A percentile compares a stretch with the other conserved stretches of the same genome.
phyloP scores from a whole-genome alignment of 1,140 invertebrate genomes.

The Brachionus rubens region DNA sequence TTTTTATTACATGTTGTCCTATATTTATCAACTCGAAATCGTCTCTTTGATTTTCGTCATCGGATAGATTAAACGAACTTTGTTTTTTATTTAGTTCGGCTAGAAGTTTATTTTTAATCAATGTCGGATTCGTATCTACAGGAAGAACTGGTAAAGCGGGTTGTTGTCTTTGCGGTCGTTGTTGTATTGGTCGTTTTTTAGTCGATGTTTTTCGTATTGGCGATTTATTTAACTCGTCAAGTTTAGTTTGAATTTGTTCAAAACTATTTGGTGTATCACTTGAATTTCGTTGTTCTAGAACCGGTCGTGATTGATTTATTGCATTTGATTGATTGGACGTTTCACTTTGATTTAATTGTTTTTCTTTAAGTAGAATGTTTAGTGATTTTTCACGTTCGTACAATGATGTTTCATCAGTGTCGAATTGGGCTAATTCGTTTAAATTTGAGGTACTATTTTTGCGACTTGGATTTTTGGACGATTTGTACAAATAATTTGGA shows the following conservation, averaged over 20 bases:
- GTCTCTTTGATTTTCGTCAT: slow-evolving; percentile 38
- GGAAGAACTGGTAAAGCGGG: not conserved
- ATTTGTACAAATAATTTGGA: not conserved
- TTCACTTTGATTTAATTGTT: not conserved
- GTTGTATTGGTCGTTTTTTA: not conserved
- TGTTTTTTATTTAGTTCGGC: not conserved
- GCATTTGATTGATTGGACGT: not conserved
- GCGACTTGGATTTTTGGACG: not conserved
- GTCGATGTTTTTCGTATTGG: not conserved
- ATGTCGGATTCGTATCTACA: not conserved
- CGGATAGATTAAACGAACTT: not conserved
- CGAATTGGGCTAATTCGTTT: not conserved
- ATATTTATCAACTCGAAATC: slow-evolving; percentile 2
- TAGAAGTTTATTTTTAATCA: slow-evolving; percentile 4
- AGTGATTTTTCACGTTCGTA: not conserved
- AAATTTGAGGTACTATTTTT: slow-evolving; percentile 28
- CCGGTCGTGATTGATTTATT: not conserved
- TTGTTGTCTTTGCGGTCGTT: not conserved
- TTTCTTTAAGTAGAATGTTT: not conserved
- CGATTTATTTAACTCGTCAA: slow-evolving; percentile 4
- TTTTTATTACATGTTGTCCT: not conserved
- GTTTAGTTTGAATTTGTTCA: not conserved
- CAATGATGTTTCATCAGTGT: not conserved
- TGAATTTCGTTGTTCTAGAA: not conserved
- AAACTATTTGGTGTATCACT: not conserved